phyloP scores from a whole-genome alignment of 2,888 invertebrate genomes.

The Frankliniella intonsa region DNA sequence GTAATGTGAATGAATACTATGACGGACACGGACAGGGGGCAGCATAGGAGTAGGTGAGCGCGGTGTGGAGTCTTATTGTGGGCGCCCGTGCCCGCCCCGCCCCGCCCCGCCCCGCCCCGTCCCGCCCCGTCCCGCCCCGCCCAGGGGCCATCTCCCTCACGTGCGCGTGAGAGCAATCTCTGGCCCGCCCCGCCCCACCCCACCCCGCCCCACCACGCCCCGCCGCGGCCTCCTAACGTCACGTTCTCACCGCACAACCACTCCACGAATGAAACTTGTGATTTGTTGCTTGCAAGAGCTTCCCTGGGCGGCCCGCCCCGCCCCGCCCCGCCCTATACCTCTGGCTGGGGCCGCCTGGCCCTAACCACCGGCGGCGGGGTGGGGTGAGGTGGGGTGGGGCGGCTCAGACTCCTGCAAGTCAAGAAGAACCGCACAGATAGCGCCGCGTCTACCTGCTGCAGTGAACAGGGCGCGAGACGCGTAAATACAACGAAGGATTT shows the following conservation, averaged over 20 bases:
- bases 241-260: conserved; percentile 18
- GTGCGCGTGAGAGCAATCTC: neutral
- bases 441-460: neutral
- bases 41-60: no score
- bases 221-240: neutral
- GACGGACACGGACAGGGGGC: no score
- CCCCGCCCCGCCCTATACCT: neutral
- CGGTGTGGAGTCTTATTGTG: no score
- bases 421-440: neutral
- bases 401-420: neutral
- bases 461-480: no score
- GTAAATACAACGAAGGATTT: no score
- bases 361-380: neutral
- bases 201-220: neutral
- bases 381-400: neutral
- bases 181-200: neutral
- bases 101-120: neutral
- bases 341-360: neutral
- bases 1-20: no score
- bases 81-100: no score
- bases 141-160: neutral
- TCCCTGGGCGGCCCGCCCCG: neutral
- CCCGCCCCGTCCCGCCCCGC: neutral
- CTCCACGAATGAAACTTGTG: conserved; percentile 22
- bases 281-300: conserved; percentile 1